phyloP scores from a whole-genome alignment of 2,888 invertebrate species.

The Spatulosminthurus flaviceps region DNA sequence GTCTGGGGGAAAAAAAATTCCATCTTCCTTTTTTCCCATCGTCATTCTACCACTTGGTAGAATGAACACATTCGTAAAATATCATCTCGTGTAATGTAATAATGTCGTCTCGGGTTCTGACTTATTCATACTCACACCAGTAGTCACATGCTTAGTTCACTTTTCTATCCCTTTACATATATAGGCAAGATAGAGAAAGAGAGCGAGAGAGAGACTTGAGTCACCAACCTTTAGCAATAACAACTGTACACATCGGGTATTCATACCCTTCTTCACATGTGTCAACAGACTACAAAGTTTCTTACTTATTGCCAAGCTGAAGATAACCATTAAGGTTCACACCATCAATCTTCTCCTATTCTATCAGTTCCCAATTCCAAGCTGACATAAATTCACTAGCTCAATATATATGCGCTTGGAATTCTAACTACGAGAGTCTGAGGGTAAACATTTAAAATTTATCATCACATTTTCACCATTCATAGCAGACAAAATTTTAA shows the following conservation, averaged over 20 bases:
- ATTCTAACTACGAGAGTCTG: not conserved
- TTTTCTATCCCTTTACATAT: too few species aligned
- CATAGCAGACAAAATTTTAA: conserved; percentile 13
- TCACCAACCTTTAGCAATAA: conserved; percentile 31
- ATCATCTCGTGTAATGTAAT: conserved; percentile 46
- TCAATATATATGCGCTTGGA: not conserved
- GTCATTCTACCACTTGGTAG: conserved; percentile 35
- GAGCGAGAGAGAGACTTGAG: conserved; percentile 20
- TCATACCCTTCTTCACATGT: conserved; percentile 26
- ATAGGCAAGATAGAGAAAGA: too few species aligned
- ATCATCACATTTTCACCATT: not conserved
- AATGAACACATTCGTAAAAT: conserved; percentile 47
- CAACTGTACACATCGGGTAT: not conserved
- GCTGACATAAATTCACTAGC: conserved; percentile 23
- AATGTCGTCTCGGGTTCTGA: conserved; percentile 45
- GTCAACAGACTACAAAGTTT: conserved; percentile 28
- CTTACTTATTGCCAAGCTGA: conserved; percentile 23
- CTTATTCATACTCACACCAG: conserved; percentile 44
- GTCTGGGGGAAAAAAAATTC: conserved; percentile 34
- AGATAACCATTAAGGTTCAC: conserved; percentile 29
- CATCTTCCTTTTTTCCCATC: conserved; percentile 47
- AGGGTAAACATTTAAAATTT: conserved; percentile 24
- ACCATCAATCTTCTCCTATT: conserved; percentile 31
- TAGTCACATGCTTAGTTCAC: not conserved
- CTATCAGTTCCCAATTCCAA: conserved; percentile 22